A percentile compares a stretch with the other conserved stretches of the same genome.
phyloP scores from a whole-genome alignment of 2,113 vertebrate species.

The Columba livia region DNA sequence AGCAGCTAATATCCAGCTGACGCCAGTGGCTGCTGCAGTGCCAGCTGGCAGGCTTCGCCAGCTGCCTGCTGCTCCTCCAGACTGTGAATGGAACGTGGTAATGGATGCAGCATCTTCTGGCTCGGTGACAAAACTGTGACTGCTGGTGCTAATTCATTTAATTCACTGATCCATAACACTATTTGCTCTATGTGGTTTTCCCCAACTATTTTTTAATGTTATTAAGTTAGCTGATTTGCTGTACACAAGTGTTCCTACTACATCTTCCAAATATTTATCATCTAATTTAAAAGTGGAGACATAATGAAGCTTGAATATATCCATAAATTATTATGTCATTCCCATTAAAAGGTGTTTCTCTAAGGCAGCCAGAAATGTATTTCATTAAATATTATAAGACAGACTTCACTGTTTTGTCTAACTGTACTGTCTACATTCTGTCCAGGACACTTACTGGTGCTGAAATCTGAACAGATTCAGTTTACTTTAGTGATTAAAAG shows the following conservation, averaged over 20 bases:
- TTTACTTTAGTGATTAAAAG: slow-evolving; percentile 69
- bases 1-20: background rate
- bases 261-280: background rate
- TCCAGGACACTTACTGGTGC: slow-evolving; percentile 60
- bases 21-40: background rate
- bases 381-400: slow-evolving; percentile 43
- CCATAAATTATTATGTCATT: slow-evolving; percentile 19
- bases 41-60: slow-evolving; percentile 1
- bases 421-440: slow-evolving; percentile 47
- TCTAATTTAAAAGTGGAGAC: background rate
- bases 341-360: slow-evolving; percentile 56
- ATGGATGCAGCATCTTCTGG: slow-evolving; percentile 19
- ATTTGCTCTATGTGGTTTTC: background rate
- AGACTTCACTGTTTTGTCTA: slow-evolving; percentile 62
- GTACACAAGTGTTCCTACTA: background rate
- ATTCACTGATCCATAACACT: background rate
- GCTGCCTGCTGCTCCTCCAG: background rate
- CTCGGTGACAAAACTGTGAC: slow-evolving; percentile 14
- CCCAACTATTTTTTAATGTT: background rate
- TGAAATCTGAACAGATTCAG: slow-evolving; percentile 66
- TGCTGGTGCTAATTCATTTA: background rate
- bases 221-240: slow-evolving; percentile 29
- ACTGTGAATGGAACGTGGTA: background rate
- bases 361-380: slow-evolving; percentile 50
- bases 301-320: background rate